A percentile compares a stretch with the other conserved stretches of the same genome.
Conservation (phyloP, 1,140 invertebrate species). For the Thalassaphorura encarpata region DNA sequence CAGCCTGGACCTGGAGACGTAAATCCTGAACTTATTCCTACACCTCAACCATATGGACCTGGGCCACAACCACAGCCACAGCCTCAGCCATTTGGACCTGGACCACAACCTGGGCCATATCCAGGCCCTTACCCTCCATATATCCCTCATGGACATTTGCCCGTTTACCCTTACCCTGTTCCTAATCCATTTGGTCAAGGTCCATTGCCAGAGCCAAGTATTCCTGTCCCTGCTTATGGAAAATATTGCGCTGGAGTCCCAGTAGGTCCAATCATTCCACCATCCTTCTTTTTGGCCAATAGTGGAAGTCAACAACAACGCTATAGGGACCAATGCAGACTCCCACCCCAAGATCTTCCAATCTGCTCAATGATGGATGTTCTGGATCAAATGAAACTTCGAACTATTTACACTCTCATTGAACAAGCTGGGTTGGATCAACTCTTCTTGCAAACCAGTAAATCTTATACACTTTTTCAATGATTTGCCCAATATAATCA, state of each 20-base stretch:
- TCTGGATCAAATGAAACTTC: slow-evolving; percentile 15
- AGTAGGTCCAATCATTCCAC: slow-evolving; percentile 9
- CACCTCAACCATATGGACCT: too few relatives aligned
- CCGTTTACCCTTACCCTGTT: too few relatives aligned
- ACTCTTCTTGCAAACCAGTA: slow-evolving; percentile 21
- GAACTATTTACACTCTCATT: slow-evolving; percentile 19
- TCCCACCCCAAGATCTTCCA: not conserved
- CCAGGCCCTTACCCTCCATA: too few relatives aligned
- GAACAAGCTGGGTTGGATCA: slow-evolving; percentile 10
- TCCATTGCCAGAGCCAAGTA: not conserved
- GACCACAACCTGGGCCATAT: too few relatives aligned
- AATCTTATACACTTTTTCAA: not conserved
- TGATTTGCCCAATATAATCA: not conserved
- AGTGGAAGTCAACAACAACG: not conserved
- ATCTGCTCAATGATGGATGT: slow-evolving; percentile 11
- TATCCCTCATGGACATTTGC: too few relatives aligned
- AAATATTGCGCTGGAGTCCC: not conserved
- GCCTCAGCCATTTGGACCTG: too few relatives aligned
- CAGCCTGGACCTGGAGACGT: too few relatives aligned
- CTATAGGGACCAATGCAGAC: not conserved
- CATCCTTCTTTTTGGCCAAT: slow-evolving; percentile 8
- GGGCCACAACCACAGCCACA: too few relatives aligned
- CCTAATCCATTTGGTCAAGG: too few relatives aligned
- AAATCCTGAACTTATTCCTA: too few relatives aligned
- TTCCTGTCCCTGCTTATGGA: too few relatives aligned